Base-by-base conservation (phyloP, 1,140 invertebrate genomes). In the Drosophila nasuta region DNA sequence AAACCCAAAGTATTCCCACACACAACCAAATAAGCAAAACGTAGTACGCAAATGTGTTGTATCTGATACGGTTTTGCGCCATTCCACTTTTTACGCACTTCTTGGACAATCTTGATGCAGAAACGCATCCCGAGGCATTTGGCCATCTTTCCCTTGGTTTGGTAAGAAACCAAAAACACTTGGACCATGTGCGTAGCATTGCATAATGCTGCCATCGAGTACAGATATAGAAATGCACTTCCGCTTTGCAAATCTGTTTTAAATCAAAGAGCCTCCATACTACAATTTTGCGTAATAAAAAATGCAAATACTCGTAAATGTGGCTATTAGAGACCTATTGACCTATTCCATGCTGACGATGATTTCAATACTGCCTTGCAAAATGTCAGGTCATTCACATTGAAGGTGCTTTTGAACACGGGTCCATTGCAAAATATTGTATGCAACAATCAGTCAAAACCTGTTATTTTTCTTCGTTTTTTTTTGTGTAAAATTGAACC, bases 11-110 rank as follows among this genome's bases (percentile, higher is more conserved):
- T 35, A 25, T 69, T 75, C 65, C 41, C 57, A 74, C 57, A 57
- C 51, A 57, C 11, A 41, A 41, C 6, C 1, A 46, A 43, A 60
- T 69, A 48, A 33, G 13, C 54, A 64, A 59, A 51, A 59, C 45
- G 57, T 25, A 59, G 43, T 65, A 81, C 81, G 67, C 78, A 77
- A 67, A 46, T 80, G 71, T 69, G 63, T 58, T 66, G 81, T 69
- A 87, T 74, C 77, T 78, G 82, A 83, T 88, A 83, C 80, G 83
- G 83, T 82, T 82, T 70, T 69, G 64, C 79, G 68, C 74, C 69
- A 89, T 85, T 88, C 81, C 72, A 75, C 54, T 56, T 69, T 81
- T 71, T 89, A 89, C 85, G 85, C 85, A 89, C 85, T 89, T 89
- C 60, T 70, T 49, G 46, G 54, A 64, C 78, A 82, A 89, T 89